A percentile compares a stretch with the other conserved stretches of the same genome.
Conservation (phyloP, 1,140 invertebrate species). For the Papilio dardanus region DNA sequence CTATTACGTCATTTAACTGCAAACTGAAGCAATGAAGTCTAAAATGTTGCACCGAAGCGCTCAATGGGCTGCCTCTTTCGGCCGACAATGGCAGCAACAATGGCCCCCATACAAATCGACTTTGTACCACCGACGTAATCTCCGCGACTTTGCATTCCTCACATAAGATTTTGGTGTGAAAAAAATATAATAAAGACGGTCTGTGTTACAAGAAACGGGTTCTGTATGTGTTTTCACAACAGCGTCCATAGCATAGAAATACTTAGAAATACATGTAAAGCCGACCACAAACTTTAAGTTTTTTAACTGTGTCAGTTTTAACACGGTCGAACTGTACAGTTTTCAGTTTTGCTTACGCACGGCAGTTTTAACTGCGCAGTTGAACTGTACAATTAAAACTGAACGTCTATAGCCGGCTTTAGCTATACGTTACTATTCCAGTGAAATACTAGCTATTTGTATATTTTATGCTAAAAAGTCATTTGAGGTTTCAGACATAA, state of each 20-base stretch:
- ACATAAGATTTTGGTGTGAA: conserved; percentile 58
- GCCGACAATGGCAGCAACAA: conserved; percentile 44
- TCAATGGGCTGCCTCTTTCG: conserved; percentile 41
- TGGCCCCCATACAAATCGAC: conserved; percentile 46
- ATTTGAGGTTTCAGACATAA: background rate
- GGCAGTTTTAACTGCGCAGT: too few species aligned
- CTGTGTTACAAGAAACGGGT: conserved; percentile 11
- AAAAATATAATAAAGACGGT: conserved; percentile 51
- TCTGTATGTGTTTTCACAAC: conserved; percentile 9
- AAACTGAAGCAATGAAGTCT: background rate
- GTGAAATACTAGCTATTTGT: too few species aligned
- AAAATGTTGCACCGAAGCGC: conserved; percentile 23
- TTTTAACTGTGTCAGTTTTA: too few species aligned
- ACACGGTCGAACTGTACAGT: too few species aligned
- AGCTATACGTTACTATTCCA: too few species aligned
- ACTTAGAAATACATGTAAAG: too few species aligned
- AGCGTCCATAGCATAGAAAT: too few species aligned
- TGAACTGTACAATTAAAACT: too few species aligned
- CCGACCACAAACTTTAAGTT: too few species aligned
- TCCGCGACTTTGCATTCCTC: conserved; percentile 68
- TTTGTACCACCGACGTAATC: conserved; percentile 61
- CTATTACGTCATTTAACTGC: background rate
- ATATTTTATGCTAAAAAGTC: too few species aligned
- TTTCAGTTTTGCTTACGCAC: too few species aligned
- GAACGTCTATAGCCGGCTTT: too few species aligned